phyloP scores from a whole-genome alignment of 2,888 invertebrate species.

The Acrobasis consociella region DNA sequence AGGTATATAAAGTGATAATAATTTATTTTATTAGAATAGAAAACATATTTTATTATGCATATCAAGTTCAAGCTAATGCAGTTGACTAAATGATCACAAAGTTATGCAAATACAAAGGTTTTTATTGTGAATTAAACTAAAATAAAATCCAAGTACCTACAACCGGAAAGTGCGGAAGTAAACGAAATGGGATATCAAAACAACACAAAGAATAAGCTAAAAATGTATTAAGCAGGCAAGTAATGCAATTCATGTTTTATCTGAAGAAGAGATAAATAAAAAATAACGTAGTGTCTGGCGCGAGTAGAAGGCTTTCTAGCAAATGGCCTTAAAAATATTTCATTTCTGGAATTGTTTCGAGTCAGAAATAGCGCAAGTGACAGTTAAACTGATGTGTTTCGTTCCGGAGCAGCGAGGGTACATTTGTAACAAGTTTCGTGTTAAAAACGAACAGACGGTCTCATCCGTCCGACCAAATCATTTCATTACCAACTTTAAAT shows the following conservation, averaged over 20 bases:
- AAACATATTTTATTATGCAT: too few species aligned
- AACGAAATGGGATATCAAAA: not conserved
- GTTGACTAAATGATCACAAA: too few species aligned
- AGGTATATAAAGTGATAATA: too few species aligned
- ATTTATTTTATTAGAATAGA: too few species aligned
- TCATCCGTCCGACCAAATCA: slow-evolving; percentile 27
- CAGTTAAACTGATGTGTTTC: slow-evolving; percentile 72
- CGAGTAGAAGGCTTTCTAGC: slow-evolving; percentile 69
- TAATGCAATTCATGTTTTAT: slow-evolving; percentile 27
- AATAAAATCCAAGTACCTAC: too few species aligned
- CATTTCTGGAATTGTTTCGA: slow-evolving; percentile 76
- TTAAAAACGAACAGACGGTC: slow-evolving; percentile 42
- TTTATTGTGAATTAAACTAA: too few species aligned
- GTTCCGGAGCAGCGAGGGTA: slow-evolving; percentile 59
- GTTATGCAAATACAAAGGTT: too few species aligned
- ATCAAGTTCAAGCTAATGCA: too few species aligned
- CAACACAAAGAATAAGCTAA: not conserved
- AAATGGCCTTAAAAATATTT: slow-evolving; percentile 78
- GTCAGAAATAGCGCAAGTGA: slow-evolving; percentile 74
- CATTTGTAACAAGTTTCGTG: slow-evolving; percentile 66
- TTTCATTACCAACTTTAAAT: slow-evolving; percentile 22
- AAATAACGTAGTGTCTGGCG: slow-evolving; percentile 56
- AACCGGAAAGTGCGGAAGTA: too few species aligned
- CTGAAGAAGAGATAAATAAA: slow-evolving; percentile 55
- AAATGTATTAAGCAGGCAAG: slow-evolving; percentile 17